These are phyloP conservation scores for Arenaria interpres DNA, from an alignment of 2,113 vertebrate genomes.

Conservation along the genomic window DNA sequence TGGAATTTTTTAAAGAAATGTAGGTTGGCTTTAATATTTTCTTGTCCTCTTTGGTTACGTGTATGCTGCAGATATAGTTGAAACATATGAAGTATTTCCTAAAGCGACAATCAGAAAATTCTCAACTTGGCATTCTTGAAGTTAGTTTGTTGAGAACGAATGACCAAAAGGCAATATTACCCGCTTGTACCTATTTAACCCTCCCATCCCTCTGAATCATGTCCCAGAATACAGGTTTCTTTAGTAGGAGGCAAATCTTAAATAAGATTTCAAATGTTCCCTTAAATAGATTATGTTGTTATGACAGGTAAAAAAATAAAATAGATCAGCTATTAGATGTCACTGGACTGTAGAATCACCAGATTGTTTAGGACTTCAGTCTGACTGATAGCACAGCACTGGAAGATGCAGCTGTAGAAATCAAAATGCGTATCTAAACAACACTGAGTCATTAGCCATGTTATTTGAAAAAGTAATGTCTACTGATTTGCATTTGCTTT, in stretches of 20 bases:
- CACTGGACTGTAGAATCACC: slow-evolving; percentile 1
- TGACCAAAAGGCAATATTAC: not conserved
- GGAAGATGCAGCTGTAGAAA: slow-evolving; percentile 30
- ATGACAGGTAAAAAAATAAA: not conserved
- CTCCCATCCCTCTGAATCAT: not conserved
- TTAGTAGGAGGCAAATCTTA: not conserved
- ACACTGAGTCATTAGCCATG: slow-evolving; percentile 30
- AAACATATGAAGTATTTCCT: not conserved
- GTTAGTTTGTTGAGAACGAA: not conserved
- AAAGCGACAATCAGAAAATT: not conserved
- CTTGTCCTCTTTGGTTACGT: not conserved
- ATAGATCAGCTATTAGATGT: not conserved
- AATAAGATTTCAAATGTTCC: not conserved
- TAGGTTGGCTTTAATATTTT: not conserved
- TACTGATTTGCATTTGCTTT: slow-evolving; percentile 18
- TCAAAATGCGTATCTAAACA: slow-evolving; percentile 36
- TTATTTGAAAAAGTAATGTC: not conserved
- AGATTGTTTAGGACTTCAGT: slow-evolving; percentile 4
- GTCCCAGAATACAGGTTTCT: not conserved
- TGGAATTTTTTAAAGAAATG: not conserved
- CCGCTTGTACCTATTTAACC: not conserved
- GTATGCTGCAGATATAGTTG: not conserved
- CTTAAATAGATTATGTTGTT: slow-evolving; percentile 22
- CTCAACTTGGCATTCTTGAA: not conserved
- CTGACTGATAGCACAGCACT: slow-evolving; percentile 3